Evolutionary conservation across 1,140 invertebrate genomes (phyloP), one percentile per base, ranked within the genome.

Genomic region (Temnothorax longispinosus): DNA sequence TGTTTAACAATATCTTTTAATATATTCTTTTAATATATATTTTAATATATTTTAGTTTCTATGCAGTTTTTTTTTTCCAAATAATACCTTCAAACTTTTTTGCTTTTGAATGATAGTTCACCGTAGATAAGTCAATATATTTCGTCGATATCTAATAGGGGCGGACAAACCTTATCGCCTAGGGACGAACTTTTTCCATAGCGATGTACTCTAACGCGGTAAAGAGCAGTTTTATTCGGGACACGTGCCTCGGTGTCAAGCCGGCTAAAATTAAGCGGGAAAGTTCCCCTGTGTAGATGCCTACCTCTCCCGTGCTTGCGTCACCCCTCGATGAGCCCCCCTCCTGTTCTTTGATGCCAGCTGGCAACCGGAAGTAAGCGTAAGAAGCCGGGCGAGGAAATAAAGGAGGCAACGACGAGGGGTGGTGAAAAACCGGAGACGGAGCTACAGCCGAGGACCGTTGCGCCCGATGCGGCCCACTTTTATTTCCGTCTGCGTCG

Each of bases 321-420:
- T 82, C 72, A 64, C 72, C 85, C 87, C 67, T 91, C 78, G 44
- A 64, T 84, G 56, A 87, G 47, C 52, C 32, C 69, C 69, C 41
- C 27, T 44, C 60, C 56, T 50, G 52, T 72, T 47, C 87, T 85
- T 72, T 85, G 65, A 87, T 60, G 89, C 88, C 94, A 94, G 94
- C 93, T 94, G 94, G 90, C 92, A 90, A 92, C 93, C 92, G 94
- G 94, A 94, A 95, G 92, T 93, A 87, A 74, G 82, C 82, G 77
- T 85, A 90, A 90, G 91, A 86, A 85, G 65, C 58, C 71, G 89
- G 74, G 87, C 78, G 77, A 91, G 89, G 88, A 92, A 93, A 93
- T 92, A 92, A 94, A 93, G 89, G 88, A 91, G 60, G 88, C 74
- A 60, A 50, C 81, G 21, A 76, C 69, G 87, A 91, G 88, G 92